These are phyloP conservation scores for Eurytoma californica DNA, from an alignment of 2,888 invertebrate species.

Conservation along the genomic window DNA sequence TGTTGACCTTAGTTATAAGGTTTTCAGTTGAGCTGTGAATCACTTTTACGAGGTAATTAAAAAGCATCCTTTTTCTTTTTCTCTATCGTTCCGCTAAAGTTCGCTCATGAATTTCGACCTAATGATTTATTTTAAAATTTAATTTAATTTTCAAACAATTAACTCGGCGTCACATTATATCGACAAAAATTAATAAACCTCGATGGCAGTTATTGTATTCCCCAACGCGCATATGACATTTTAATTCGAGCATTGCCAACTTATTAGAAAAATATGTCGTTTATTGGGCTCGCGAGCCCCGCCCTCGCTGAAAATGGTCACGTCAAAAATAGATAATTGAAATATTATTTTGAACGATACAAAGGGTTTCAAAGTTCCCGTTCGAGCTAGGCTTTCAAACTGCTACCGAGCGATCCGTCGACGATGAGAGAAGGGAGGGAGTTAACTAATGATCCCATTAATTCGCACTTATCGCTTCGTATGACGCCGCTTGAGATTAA, in stretches of 20 bases:
- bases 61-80: constrained; percentile 31
- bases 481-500: constrained; percentile 50
- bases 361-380: no score
- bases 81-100: constrained; percentile 8
- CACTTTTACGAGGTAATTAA: constrained; percentile 48
- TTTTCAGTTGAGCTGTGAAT: constrained; percentile 36
- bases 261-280: no score
- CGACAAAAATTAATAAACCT: no score
- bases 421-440: neutral
- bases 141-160: constrained; percentile 6
- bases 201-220: no score
- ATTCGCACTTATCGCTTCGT: constrained; percentile 52
- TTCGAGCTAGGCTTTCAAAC: no score
- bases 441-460: constrained; percentile 55
- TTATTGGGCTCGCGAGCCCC: no score
- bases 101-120: constrained; percentile 20
- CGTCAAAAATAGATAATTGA: no score
- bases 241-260: no score
- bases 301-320: no score
- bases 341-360: neutral
- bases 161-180: no score
- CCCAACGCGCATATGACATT: no score
- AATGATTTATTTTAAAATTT: constrained; percentile 1
- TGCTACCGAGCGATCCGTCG: neutral
- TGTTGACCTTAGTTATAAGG: constrained; percentile 16